phyloP scores from a whole-genome alignment of 2,113 vertebrate genomes.

The Hippoglossus stenolepis region DNA sequence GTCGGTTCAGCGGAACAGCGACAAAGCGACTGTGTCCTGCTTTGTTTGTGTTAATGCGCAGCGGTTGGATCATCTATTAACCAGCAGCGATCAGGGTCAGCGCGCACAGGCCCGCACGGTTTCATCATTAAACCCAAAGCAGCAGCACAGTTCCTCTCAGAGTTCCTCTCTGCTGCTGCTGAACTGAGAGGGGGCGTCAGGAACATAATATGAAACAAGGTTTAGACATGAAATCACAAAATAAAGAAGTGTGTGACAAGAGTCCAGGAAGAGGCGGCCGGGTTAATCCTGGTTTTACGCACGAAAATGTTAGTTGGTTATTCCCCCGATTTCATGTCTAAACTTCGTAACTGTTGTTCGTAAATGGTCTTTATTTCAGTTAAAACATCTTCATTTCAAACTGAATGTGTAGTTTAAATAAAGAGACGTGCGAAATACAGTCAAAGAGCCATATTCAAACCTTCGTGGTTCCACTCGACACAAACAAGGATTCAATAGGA shows the following conservation, averaged over 20 bases:
- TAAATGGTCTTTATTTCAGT: too few species aligned
- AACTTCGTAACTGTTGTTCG: too few species aligned
- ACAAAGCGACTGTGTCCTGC: background rate
- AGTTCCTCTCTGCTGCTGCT: slow-evolving; percentile 33
- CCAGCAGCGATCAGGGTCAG: slow-evolving; percentile 70
- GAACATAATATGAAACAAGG: background rate
- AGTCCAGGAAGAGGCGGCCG: too few species aligned
- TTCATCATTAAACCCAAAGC: slow-evolving; percentile 56
- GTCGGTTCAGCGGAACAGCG: background rate
- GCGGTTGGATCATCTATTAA: slow-evolving; percentile 72
- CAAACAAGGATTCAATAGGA: background rate
- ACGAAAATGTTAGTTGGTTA: background rate
- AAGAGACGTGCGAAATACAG: too few species aligned
- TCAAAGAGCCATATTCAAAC: too few species aligned
- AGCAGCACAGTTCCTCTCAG: slow-evolving; percentile 23
- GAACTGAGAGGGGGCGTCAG: background rate
- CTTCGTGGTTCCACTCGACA: background rate
- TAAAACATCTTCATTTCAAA: too few species aligned
- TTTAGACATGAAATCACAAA: slow-evolving; percentile 7
- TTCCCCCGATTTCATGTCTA: too few species aligned
- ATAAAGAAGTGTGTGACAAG: too few species aligned
- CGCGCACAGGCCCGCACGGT: slow-evolving; percentile 50
- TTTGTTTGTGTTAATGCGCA: slow-evolving; percentile 51
- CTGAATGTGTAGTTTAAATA: too few species aligned
- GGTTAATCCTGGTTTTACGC: background rate